These are phyloP conservation scores for Cetoscarus ocellatus DNA, from an alignment of 2,797 vertebrate genomes.

Conservation along the genomic window DNA sequence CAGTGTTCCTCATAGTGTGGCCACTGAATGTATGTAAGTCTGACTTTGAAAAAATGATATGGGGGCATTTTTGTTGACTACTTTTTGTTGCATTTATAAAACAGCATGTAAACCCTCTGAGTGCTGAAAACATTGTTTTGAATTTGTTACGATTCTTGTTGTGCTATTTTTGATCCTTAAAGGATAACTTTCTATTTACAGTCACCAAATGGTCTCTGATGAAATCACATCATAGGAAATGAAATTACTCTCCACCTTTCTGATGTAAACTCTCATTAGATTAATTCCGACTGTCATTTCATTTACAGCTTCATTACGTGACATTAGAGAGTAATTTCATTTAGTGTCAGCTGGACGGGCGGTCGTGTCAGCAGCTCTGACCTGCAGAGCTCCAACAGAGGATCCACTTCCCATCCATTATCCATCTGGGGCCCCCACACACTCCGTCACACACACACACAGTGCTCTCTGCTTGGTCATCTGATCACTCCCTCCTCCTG, in stretches of 20 bases:
- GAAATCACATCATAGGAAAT: constrained; percentile 10
- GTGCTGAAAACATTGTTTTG: no score
- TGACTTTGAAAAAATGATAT: no score
- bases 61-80: no score
- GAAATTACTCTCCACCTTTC: neutral
- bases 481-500: neutral
- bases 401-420: constrained; percentile 81
- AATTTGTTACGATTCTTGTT: neutral
- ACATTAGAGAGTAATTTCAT: constrained; percentile 20
- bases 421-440: constrained; percentile 83
- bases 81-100: no score
- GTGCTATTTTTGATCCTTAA: neutral
- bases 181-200: neutral
- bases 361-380: constrained; percentile 33
- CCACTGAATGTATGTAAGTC: no score
- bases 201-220: neutral
- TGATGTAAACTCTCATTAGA: constrained; percentile 24
- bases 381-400: constrained; percentile 36
- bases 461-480: constrained; percentile 7
- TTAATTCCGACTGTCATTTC: constrained; percentile 13
- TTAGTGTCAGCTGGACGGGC: constrained; percentile 59
- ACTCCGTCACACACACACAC: constrained; percentile 23
- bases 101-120: no score
- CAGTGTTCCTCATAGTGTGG: no score
- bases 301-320: constrained; percentile 30